Conservation (phyloP, 1,140 invertebrate species). For the Calliphora vicina region DNA sequence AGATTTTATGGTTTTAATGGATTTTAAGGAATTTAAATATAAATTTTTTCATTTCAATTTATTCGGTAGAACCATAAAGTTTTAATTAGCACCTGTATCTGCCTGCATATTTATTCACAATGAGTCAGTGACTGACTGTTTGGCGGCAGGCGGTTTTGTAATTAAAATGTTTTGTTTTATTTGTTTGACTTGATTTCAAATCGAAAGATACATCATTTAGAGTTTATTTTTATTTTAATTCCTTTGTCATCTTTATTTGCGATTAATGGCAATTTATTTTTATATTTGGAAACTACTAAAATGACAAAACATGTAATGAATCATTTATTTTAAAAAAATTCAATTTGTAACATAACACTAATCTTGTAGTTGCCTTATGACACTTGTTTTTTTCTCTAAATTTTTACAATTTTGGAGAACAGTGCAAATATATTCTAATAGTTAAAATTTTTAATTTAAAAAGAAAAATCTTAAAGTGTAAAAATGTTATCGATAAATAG, state of each 20-base stretch:
- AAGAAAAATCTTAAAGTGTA: too few relatives aligned
- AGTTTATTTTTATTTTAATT: not conserved
- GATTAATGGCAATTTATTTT: not conserved
- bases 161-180: not conserved
- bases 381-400: too few relatives aligned
- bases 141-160: too few relatives aligned
- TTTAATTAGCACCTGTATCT: conserved; percentile 4
- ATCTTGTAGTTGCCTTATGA: too few relatives aligned
- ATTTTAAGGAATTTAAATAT: not conserved
- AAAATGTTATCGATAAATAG: too few relatives aligned
- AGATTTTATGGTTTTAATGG: conserved; percentile 8
- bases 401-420: too few relatives aligned
- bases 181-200: not conserved
- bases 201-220: not conserved
- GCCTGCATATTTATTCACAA: not conserved
- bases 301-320: too few relatives aligned
- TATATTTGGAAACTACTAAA: not conserved
- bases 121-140: not conserved
- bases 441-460: too few relatives aligned
- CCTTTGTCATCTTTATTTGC: not conserved
- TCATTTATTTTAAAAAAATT: too few relatives aligned
- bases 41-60: not conserved
- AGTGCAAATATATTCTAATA: too few relatives aligned
- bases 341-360: too few relatives aligned
- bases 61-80: not conserved